Conservation (phyloP, 2,797 vertebrate species). For the Gadopsis marmoratus region DNA sequence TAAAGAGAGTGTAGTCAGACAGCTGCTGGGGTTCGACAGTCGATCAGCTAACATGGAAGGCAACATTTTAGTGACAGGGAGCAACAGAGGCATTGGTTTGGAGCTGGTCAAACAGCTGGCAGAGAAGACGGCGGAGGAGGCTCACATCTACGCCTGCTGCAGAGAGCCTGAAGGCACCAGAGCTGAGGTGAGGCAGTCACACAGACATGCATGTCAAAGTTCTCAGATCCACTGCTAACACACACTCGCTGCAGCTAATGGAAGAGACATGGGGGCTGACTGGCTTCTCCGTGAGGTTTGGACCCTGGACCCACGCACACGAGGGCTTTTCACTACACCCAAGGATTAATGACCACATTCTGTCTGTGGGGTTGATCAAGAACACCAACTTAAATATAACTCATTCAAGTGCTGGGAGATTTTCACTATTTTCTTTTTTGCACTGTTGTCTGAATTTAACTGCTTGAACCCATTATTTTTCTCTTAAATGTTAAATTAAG, state of each 20-base stretch:
- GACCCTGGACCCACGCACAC: too few species aligned
- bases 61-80: slow-evolving; percentile 67
- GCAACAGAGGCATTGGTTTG: slow-evolving; percentile 67
- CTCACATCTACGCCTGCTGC: slow-evolving; percentile 61
- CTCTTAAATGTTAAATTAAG: too few species aligned
- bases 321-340: too few species aligned
- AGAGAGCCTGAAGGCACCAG: slow-evolving; percentile 40
- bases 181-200: slow-evolving; percentile 44
- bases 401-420: too few species aligned
- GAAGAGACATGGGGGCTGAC: too few species aligned
- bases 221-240: neutral
- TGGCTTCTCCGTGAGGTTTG: too few species aligned
- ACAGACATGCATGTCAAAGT: neutral
- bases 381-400: too few species aligned
- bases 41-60: slow-evolving; percentile 47
- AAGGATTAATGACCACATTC: too few species aligned
- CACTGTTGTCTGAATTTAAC: too few species aligned
- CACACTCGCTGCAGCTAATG: neutral
- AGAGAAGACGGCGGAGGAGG: neutral
- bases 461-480: too few species aligned
- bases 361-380: too few species aligned
- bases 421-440: too few species aligned
- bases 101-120: slow-evolving; percentile 63
- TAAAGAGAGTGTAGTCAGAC: neutral
- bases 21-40: neutral